phyloP scores from a whole-genome alignment of 2,888 invertebrate species.

The Microctonus aethiopoides region DNA sequence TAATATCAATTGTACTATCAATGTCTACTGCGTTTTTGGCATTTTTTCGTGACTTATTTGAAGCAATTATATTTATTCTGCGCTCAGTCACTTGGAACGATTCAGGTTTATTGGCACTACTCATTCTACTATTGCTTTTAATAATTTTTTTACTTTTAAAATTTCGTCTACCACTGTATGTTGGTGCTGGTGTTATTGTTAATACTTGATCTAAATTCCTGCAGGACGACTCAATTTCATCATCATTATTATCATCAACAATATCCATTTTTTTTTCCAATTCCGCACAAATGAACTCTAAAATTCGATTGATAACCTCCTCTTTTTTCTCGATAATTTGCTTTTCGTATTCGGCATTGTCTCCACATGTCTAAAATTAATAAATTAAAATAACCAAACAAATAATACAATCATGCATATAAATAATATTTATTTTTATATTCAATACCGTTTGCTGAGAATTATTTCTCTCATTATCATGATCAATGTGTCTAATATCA shows the following conservation, averaged over 20 bases:
- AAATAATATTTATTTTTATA: neutral
- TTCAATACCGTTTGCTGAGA: neutral
- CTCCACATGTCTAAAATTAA: neutral
- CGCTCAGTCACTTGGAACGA: constrained; percentile 34
- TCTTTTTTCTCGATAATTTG: constrained; percentile 28
- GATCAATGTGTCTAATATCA: neutral
- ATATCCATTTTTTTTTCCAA: constrained; percentile 45
- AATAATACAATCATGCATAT: neutral
- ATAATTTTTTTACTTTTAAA: constrained; percentile 32
- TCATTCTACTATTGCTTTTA: constrained; percentile 29
- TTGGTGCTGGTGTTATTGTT: constrained; percentile 54
- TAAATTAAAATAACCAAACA: neutral
- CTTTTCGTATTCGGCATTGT: neutral
- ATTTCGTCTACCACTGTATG: constrained; percentile 47
- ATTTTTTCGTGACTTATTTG: constrained; percentile 23
- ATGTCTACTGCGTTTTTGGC: constrained; percentile 19
- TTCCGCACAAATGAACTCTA: constrained; percentile 54
- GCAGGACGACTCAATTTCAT: constrained; percentile 26
- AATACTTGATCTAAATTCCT: constrained; percentile 51
- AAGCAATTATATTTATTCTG: constrained; percentile 22
- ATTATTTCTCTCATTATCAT: neutral
- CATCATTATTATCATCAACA: constrained; percentile 33
- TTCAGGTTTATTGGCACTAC: constrained; percentile 38
- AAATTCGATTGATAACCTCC: constrained; percentile 54
- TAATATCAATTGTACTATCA: constrained; percentile 16